Conservation (phyloP, 1,140 invertebrate species). For the Chymomyza costata region DNA sequence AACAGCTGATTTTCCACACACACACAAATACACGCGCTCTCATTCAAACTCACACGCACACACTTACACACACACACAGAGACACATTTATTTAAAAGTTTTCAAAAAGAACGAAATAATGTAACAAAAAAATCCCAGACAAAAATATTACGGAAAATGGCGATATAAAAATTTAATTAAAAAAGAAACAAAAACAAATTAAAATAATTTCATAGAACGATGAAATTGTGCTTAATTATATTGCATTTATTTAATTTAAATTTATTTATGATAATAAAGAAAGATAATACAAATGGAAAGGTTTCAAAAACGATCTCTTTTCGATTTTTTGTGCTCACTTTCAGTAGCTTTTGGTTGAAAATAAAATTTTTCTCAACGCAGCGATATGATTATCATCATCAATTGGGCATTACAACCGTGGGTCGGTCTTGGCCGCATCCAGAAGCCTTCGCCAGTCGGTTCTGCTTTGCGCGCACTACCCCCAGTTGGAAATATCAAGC, state of each 20-base stretch:
- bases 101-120: slow-evolving; percentile 19
- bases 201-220: slow-evolving; percentile 57
- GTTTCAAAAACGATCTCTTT: no score
- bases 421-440: no score
- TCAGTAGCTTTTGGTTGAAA: no score
- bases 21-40: slow-evolving; percentile 16
- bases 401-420: no score
- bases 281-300: slow-evolving; percentile 61
- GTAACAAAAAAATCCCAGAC: slow-evolving; percentile 4
- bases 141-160: slow-evolving; percentile 45
- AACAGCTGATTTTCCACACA: slow-evolving; percentile 16
- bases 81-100: slow-evolving; percentile 8
- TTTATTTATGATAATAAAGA: slow-evolving; percentile 72
- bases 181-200: slow-evolving; percentile 41
- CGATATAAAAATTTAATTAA: slow-evolving; percentile 28
- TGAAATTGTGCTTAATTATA: slow-evolving; percentile 71
- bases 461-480: no score
- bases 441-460: no score
- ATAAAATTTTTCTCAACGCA: no score
- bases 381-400: no score
- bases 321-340: no score
- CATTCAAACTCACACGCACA: slow-evolving; percentile 27
- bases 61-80: slow-evolving; percentile 38
- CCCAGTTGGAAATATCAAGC: no score
- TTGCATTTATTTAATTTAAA: slow-evolving; percentile 74